A percentile compares a stretch with the other conserved stretches of the same genome.
These are phyloP conservation scores for Sylvietta virens DNA, from an alignment of 2,113 vertebrate species.

Conservation along the genomic window DNA sequence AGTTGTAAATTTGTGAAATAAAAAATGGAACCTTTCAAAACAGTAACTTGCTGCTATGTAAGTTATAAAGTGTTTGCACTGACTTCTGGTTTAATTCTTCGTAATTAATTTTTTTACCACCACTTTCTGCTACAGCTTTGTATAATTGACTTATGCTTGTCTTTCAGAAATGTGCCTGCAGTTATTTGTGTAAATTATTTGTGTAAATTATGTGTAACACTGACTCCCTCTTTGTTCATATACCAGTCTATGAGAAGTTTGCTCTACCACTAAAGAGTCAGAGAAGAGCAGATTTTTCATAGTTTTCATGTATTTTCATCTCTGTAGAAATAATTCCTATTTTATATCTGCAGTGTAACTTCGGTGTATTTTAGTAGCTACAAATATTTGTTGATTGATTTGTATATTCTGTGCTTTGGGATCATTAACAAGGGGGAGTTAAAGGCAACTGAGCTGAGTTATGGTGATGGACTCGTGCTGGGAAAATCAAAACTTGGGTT, in stretches of 20 bases:
- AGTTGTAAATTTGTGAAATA: neutral
- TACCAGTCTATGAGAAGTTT: neutral
- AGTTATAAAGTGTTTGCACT: neutral
- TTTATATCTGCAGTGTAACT: neutral
- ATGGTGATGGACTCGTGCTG: neutral
- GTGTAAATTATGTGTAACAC: neutral
- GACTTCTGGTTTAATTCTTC: neutral
- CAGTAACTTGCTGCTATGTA: neutral
- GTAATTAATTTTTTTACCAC: constrained; percentile 2
- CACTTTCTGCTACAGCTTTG: constrained; percentile 27
- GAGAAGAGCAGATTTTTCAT: neutral
- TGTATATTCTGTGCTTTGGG: neutral
- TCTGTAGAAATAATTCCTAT: neutral
- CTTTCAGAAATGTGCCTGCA: constrained; percentile 53
- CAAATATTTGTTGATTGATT: neutral
- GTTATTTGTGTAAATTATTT: constrained; percentile 32
- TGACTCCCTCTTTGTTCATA: neutral
- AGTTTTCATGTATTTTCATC: neutral
- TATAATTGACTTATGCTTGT: constrained; percentile 42
- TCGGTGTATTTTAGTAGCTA: neutral
- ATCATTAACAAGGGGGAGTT: neutral
- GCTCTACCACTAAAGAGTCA: neutral
- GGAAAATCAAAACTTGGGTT: neutral
- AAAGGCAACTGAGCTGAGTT: neutral
- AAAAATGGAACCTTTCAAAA: neutral